Percentiles rank a stretch among this genome's conserved stretches.
phyloP scores from a whole-genome alignment of 2,113 vertebrate genomes.

The Carassius auratus region DNA sequence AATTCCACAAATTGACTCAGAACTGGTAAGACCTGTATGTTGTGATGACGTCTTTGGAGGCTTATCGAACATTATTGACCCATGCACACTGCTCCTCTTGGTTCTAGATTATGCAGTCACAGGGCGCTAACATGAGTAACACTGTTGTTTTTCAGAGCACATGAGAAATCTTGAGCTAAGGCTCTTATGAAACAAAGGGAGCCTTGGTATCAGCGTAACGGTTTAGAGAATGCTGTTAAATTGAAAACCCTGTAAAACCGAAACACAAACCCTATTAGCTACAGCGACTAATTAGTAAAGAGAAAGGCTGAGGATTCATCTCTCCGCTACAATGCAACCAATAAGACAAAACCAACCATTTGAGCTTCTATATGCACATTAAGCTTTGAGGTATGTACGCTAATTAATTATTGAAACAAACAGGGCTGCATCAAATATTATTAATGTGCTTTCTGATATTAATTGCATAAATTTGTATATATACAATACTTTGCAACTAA shows the following conservation, averaged over 20 bases:
- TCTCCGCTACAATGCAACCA: background rate
- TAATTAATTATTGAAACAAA: background rate
- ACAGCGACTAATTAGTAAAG: constrained; percentile 44
- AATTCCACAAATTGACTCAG: too few species aligned
- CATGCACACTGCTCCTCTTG: background rate
- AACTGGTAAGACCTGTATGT: background rate
- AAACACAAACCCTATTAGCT: constrained; percentile 64
- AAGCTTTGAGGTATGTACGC: background rate
- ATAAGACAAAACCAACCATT: background rate
- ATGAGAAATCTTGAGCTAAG: constrained; percentile 73
- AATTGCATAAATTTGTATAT: background rate
- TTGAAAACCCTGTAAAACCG: constrained; percentile 57
- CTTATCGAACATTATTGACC: background rate
- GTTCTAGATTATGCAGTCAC: constrained; percentile 26
- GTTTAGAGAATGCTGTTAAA: constrained; percentile 39
- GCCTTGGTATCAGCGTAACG: constrained; percentile 58
- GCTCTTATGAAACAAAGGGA: constrained; percentile 72
- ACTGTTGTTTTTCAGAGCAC: constrained; percentile 50
- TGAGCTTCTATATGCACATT: background rate
- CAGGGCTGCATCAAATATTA: background rate
- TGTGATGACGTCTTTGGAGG: background rate
- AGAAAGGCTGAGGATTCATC: background rate
- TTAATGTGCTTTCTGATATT: background rate
- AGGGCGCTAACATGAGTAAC: constrained; percentile 9
- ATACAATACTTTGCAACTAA: background rate